Conservation (phyloP, 2,888 invertebrate species). For the Sicus ferrugineus region DNA sequence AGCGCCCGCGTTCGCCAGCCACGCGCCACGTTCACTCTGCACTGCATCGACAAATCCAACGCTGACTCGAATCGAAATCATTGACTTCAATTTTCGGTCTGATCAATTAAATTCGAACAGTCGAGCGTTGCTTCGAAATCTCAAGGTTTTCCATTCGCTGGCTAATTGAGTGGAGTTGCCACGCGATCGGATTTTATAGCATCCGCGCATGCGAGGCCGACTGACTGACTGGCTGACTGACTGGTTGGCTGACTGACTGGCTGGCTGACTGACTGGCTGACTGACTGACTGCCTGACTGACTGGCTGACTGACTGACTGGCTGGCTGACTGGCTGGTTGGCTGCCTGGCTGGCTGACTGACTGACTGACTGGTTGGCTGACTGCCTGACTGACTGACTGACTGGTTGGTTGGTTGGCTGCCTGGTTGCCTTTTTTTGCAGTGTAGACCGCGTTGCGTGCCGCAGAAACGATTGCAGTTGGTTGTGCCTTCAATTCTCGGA, state of each 20-base stretch:
- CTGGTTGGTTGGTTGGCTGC: too few species aligned
- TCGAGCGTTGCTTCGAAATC: background rate
- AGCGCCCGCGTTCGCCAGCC: background rate
- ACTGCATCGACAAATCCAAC: background rate
- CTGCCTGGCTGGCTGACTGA: too few species aligned
- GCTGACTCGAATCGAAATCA: background rate
- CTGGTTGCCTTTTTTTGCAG: background rate
- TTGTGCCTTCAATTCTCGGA: background rate
- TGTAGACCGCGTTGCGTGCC: background rate
- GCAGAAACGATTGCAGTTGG: background rate
- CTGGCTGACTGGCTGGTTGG: too few species aligned
- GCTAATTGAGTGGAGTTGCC: background rate
- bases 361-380: too few species aligned
- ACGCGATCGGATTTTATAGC: background rate
- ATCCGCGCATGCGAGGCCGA: background rate
- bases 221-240: too few species aligned
- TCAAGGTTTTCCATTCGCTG: constrained; percentile 14
- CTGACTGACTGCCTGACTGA: too few species aligned
- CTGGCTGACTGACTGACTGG: too few species aligned
- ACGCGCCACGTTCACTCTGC: background rate
- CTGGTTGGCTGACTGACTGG: too few species aligned
- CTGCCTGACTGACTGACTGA: too few species aligned
- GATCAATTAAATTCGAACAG: background rate
- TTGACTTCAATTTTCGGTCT: background rate
- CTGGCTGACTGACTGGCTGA: too few species aligned